A percentile compares a stretch with the other conserved stretches of the same genome.
Conservation (phyloP, 2,113 vertebrate genomes). For the Alosa alosa region DNA sequence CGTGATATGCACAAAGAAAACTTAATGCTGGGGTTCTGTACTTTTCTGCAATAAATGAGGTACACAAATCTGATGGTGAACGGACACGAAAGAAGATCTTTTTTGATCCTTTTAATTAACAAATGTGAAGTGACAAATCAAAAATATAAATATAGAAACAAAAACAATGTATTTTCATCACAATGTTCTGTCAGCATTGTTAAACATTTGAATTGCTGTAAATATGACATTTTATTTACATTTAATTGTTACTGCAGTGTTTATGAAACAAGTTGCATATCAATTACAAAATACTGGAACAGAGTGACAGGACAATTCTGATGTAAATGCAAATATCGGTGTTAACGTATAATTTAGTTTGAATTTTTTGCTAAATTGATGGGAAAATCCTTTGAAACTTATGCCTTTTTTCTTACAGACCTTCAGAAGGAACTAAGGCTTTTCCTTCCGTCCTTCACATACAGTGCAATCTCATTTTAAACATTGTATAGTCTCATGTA, state of each 20-base stretch:
- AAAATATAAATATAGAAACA: neutral
- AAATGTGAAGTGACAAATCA: neutral
- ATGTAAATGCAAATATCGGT: too few species aligned
- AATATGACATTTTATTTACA: neutral
- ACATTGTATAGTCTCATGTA: too few species aligned
- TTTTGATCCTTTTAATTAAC: neutral
- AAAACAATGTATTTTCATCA: neutral
- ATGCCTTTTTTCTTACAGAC: neutral
- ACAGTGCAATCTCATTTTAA: too few species aligned
- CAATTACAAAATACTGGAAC: neutral
- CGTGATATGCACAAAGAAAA: too few species aligned
- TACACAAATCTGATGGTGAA: neutral
- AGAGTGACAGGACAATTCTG: neutral
- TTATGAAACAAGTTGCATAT: too few species aligned
- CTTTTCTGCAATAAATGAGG: too few species aligned
- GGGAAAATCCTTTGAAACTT: neutral
- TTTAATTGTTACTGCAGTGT: neutral
- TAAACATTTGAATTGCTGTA: neutral
- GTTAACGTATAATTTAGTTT: too few species aligned
- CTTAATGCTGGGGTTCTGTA: too few species aligned
- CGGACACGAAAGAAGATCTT: neutral
- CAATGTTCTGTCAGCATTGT: neutral
- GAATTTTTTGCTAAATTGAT: neutral
- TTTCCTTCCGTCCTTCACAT: too few species aligned
- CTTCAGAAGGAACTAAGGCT: too few species aligned